Evolutionary conservation across 2,797 vertebrate species (phyloP).

Genomic region (Eremophila alpestris): DNA sequence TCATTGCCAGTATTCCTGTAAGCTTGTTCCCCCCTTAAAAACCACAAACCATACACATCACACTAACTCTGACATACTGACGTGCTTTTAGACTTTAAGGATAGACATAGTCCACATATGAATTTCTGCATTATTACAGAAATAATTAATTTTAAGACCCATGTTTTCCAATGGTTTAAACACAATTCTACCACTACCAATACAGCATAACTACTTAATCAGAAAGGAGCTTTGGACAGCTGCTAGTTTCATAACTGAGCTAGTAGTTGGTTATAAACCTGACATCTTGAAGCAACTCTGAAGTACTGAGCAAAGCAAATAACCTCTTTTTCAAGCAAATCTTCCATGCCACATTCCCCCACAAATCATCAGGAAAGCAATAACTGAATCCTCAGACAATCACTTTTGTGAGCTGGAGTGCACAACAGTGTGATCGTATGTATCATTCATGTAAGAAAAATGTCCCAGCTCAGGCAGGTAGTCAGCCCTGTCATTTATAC

Average conservation of each 20-base stretch:
- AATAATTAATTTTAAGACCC: background rate
- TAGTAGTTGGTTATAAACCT: background rate
- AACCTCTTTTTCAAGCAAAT: background rate
- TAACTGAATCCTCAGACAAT: background rate
- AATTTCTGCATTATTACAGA: background rate
- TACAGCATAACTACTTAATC: background rate
- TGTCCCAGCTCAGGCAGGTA: background rate
- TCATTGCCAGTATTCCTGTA: background rate
- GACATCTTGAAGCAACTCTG: background rate
- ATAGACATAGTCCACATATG: background rate
- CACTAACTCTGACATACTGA: background rate
- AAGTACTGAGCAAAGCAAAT: background rate
- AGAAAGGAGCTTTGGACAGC: background rate
- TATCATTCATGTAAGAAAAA: background rate
- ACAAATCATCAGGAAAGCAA: background rate
- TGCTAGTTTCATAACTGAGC: background rate
- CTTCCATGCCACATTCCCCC: background rate
- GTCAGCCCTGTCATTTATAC: background rate
- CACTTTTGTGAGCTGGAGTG: background rate
- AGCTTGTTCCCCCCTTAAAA: background rate
- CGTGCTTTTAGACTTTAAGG: background rate
- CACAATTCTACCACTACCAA: background rate
- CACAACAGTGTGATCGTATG: background rate
- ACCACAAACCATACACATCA: background rate
- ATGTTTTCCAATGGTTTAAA: background rate